Conservation (phyloP, 2,888 invertebrate genomes). For the Baronia brevicornis region DNA sequence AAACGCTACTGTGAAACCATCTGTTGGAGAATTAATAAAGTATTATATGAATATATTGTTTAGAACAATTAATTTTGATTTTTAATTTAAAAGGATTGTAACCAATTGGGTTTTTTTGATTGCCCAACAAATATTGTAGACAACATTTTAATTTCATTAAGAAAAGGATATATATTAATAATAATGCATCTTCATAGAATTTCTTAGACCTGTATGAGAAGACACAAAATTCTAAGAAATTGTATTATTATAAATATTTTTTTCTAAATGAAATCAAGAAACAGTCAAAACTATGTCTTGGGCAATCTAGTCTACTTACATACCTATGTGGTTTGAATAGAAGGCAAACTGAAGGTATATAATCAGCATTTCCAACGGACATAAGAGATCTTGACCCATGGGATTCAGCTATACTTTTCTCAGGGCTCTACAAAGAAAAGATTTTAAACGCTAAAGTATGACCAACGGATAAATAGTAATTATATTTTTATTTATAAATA, state of each 20-base stretch:
- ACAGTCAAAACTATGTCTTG: no score
- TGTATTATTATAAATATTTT: no score
- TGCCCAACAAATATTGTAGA: neutral
- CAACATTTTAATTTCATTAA: neutral
- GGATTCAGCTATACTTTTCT: constrained; percentile 53
- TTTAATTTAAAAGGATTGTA: no score
- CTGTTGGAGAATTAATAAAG: no score
- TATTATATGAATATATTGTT: no score
- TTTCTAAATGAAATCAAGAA: no score
- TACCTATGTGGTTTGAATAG: constrained; percentile 54
- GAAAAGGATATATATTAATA: no score
- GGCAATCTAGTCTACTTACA: no score
- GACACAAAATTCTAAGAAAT: no score
- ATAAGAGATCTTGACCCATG: constrained; percentile 57
- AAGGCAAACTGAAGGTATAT: constrained; percentile 38
- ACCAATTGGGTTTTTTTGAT: neutral
- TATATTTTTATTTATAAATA: neutral
- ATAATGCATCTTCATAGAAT: no score
- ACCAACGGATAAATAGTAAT: neutral
- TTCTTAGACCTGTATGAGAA: no score
- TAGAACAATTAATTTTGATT: no score
- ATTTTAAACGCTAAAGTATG: neutral
- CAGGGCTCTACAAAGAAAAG: constrained; percentile 41
- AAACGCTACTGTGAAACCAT: constrained; percentile 63
- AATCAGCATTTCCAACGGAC: constrained; percentile 44